These are phyloP conservation scores for Neoniphon sammara DNA, from an alignment of 2,797 vertebrate genomes.

Conservation along the genomic window DNA sequence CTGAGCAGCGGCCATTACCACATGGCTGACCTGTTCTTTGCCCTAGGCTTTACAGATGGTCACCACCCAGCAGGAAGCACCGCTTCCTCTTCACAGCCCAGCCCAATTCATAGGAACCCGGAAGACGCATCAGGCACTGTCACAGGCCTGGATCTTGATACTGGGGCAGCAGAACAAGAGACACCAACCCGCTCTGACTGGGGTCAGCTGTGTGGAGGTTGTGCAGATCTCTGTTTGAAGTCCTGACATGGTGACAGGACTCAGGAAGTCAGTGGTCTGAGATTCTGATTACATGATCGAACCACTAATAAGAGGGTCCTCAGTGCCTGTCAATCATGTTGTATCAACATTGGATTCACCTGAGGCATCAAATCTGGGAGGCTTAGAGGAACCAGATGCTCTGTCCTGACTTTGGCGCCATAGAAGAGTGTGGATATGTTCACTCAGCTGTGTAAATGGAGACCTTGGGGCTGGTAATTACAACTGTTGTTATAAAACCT, in stretches of 20 bases:
- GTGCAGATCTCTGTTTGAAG: not conserved
- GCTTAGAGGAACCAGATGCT: not conserved
- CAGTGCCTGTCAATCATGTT: no score
- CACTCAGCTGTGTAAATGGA: not conserved
- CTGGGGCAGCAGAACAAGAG: not conserved
- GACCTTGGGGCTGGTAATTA: not conserved
- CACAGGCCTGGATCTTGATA: not conserved
- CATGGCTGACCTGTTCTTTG: constrained; percentile 50
- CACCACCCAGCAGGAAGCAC: constrained; percentile 34
- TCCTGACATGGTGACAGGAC: not conserved
- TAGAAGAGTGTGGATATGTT: not conserved
- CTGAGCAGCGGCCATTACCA: constrained; percentile 44
- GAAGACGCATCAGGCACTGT: not conserved
- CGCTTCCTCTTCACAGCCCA: constrained; percentile 21
- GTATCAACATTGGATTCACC: not conserved
- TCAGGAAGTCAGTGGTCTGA: not conserved
- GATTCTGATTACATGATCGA: not conserved
- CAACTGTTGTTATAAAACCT: not conserved
- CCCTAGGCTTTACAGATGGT: constrained; percentile 46
- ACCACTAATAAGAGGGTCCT: no score
- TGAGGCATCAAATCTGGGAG: not conserved
- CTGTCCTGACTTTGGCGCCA: not conserved
- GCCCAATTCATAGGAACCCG: constrained; percentile 4
- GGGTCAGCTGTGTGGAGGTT: not conserved
- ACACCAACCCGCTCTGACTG: no score